Evolutionary conservation across 2,888 invertebrate genomes (phyloP), one percentile per base, ranked within the genome.

Genomic region (Toxonevra muliebris): DNA sequence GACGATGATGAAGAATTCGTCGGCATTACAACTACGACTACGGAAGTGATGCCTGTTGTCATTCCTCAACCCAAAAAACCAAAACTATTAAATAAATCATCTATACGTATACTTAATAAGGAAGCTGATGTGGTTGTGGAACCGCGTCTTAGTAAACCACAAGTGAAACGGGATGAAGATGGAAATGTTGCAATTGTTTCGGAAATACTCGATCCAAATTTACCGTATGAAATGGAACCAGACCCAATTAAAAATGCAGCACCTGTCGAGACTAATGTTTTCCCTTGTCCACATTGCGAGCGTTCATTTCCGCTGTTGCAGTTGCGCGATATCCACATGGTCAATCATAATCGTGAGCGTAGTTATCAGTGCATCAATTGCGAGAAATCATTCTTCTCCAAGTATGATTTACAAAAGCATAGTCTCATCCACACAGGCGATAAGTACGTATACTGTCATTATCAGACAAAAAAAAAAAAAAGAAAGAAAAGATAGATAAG

Each of bases 251-350:
- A 77, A 53, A 77, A 74, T 71, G 77, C 87, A 0, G 84, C 80
- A 20, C 87, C 87, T 10, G 87, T 90, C 1, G 86, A 87, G 71
- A 89, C 90, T 1, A 86, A 89, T 68, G 88, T 89, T 0, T 90
- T 88, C 76, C 87, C 92, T 0, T 93, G 93, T 77, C 87, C 88
- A 13, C 87, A 89, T 69, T 93, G 93, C 76, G 90, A 92, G 48
- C 87, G 91, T 55, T 89, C 91, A 0, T 93, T 92, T 77, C 90
- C 92, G 0, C 80, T 93, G 62, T 86, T 89, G 68, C 93, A 93
- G 75, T 82, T 92, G 41, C 85, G 92, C 0, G 88, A 90, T 43
- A 84, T 93, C 60, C 93, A 93, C 77, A 84, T 89, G 71, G 85
- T 86, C 12, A 89, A 89, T 74, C 92, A 92, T 69, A 88, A 88